A percentile compares a stretch with the other conserved stretches of the same genome.
These are phyloP conservation scores for Panulirus ornatus DNA, from an alignment of 1,140 invertebrate genomes.

Conservation along the genomic window DNA sequence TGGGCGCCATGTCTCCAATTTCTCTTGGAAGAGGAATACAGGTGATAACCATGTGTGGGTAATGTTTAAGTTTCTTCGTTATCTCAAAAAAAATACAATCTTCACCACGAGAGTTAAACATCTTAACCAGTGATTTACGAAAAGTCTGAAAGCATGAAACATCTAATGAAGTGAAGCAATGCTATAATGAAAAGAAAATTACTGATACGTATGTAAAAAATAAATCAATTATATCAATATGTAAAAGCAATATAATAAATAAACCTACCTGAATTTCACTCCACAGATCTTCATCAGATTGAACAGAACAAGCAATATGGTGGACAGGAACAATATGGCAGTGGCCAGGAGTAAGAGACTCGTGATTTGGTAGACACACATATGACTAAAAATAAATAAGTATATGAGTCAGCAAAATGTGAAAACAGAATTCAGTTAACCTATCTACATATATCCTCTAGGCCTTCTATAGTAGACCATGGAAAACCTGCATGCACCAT, in stretches of 20 bases:
- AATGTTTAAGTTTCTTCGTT: constrained; percentile 85
- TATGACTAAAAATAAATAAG: constrained; percentile 81
- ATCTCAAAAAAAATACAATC: constrained; percentile 96
- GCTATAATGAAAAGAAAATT: background rate
- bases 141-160: constrained; percentile 80
- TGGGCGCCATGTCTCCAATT: constrained; percentile 90
- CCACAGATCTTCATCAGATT: constrained; percentile 96
- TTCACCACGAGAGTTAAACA: constrained; percentile 85
- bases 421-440: too few species aligned
- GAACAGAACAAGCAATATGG: constrained; percentile 87
- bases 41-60: constrained; percentile 92
- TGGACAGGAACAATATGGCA: constrained; percentile 92
- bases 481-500: too few species aligned
- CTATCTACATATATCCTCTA: too few species aligned
- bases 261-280: constrained; percentile 87
- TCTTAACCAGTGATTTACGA: constrained; percentile 86
- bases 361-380: constrained; percentile 87
- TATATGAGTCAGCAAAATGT: background rate
- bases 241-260: background rate
- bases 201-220: background rate
- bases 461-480: too few species aligned
- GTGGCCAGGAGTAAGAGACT: constrained; percentile 90
- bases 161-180: constrained; percentile 7
- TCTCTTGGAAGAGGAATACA: constrained; percentile 92
- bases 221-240: background rate